Base-by-base conservation (phyloP, 2,888 invertebrate genomes). In the Lasioglossum pauxillum region DNA sequence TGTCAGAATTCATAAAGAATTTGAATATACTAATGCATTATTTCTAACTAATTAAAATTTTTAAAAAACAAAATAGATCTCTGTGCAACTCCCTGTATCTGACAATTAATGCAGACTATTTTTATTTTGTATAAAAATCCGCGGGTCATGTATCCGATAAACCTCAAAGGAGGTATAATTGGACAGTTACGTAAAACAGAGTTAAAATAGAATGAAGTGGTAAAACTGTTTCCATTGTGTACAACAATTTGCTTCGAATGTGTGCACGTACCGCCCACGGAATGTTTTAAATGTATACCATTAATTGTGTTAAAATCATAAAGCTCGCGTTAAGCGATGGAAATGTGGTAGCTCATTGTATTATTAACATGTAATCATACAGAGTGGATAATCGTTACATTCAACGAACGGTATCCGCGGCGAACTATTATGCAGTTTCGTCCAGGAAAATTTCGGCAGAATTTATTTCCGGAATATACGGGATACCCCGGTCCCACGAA, bases 391-490 rank as follows among this genome's bases (percentile, higher is more conserved):
- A 49, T 49, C 10, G 10, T 19, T 27, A 27, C 4, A 7, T 2
- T 53, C 19, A 46, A 41, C n/a, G 14, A 49, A 23, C 16, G 14
- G 12, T 41, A 7, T 35, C 1, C 1, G 38, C 16, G n/a, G 49
- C 12, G 41, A 41, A 53, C 12, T 35, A 14, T n/a, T 27, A 3
- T 19, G 2, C 46, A 5, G 69, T 19, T 23, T 8, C 12, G 7
- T 12, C 27, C 10, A 23, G 16, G 23, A 44, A 64, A 82, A 73
- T 76, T 82, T 77, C 53, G 82, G 44, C 27, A 35, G 72, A 67
- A 82, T 82, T 73, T 64, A 53, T 44, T 53, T 19, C 31, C 8
- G 16, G 71, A 14, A 64, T 31, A 60, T 49, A 35, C 60, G 46
- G 71, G 76, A 73, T 73, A 73, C 73, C 31, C 38, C 60, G 23